Evolutionary conservation across 2,113 vertebrate genomes (phyloP).

Genomic region (Syngnathus scovelli): DNA sequence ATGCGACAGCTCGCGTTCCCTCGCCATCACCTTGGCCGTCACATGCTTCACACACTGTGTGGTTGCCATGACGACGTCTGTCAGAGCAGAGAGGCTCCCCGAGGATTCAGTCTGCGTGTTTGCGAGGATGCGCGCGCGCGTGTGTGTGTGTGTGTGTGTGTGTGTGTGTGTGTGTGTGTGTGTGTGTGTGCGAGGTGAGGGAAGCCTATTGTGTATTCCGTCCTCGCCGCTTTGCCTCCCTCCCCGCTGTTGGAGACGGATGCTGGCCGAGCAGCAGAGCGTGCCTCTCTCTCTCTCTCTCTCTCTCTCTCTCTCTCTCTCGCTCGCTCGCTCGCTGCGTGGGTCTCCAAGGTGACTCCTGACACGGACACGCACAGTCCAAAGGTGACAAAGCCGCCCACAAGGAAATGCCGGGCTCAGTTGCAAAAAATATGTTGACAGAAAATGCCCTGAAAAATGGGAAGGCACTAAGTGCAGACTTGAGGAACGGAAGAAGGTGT

Average conservation of each 20-base stretch:
- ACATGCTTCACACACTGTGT: constrained; percentile 60
- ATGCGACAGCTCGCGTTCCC: constrained; percentile 43
- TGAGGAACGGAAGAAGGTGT: no score
- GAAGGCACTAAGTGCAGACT: no score
- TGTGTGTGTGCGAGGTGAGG: constrained; percentile 18
- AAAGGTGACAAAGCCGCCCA: no score
- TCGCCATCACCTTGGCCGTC: constrained; percentile 60
- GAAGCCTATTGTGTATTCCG: constrained; percentile 42
- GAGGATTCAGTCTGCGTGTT: constrained; percentile 42
- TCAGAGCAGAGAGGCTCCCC: constrained; percentile 60
- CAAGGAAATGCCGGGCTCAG: no score
- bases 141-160: constrained; percentile 11
- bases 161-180: constrained; percentile 14
- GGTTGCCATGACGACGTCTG: constrained; percentile 71
- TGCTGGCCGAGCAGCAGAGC: constrained; percentile 40
- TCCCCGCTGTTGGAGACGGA: constrained; percentile 47
- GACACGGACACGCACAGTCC: background rate
- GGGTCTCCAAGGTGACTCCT: constrained; percentile 59
- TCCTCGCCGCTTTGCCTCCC: constrained; percentile 19
- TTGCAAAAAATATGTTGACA: no score
- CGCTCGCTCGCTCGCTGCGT: no score
- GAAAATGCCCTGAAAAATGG: no score
- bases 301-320: constrained; percentile 1
- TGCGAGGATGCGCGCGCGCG: background rate
- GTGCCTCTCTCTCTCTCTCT: constrained; percentile 21